phyloP scores from a whole-genome alignment of 2,888 invertebrate genomes.

The Temnothorax ravouxi region DNA sequence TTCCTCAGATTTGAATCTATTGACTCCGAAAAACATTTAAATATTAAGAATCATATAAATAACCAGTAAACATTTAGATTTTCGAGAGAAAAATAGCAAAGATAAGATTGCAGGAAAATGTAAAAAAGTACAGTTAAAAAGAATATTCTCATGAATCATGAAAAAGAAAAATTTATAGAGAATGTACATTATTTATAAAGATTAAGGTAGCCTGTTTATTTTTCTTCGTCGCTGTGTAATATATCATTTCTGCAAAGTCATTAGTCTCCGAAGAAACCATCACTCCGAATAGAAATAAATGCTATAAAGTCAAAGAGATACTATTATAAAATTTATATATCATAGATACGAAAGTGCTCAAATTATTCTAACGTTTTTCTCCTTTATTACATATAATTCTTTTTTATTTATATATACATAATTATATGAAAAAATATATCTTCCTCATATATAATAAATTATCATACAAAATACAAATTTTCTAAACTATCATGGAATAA shows the following conservation, averaged over 20 bases:
- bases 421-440: conserved; percentile 45
- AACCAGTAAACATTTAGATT: neutral
- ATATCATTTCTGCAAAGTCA: conserved; percentile 37
- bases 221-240: conserved; percentile 3
- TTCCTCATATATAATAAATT: conserved; percentile 31
- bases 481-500: neutral
- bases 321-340: conserved; percentile 15
- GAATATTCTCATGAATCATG: conserved; percentile 8
- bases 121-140: neutral
- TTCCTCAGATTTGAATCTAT: neutral
- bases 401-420: conserved; percentile 9
- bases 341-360: conserved; percentile 17
- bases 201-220: conserved; percentile 24
- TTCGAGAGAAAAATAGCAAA: neutral
- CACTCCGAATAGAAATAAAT: neutral
- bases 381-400: neutral
- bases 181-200: conserved; percentile 25
- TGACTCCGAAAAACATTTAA: neutral
- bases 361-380: conserved; percentile 29
- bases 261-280: neutral
- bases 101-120: conserved; percentile 9
- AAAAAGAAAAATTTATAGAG: conserved; percentile 15
- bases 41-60: neutral
- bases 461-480: neutral
- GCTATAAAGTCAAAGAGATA: neutral